A percentile compares a stretch with the other conserved stretches of the same genome.
phyloP scores from a whole-genome alignment of 1,140 invertebrate species.

The Solenopsis fugax region DNA sequence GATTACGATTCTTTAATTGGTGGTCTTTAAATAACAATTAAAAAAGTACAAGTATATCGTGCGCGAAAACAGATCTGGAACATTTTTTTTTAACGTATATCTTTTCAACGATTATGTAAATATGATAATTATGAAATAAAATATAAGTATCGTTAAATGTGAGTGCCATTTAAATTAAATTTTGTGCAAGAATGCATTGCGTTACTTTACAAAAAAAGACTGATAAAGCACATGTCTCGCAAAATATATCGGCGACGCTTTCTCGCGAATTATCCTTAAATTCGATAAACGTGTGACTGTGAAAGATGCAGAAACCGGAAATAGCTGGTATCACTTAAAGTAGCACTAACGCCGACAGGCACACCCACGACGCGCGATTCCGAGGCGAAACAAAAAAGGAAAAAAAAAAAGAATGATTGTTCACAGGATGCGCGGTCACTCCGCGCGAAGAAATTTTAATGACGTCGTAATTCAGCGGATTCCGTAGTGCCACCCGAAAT shows the following conservation, averaged over 20 bases:
- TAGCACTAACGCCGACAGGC: not conserved
- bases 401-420: not conserved
- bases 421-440: not conserved
- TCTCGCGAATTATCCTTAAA: slow-evolving; percentile 35
- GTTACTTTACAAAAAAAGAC: not conserved
- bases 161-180: not conserved
- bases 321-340: not conserved
- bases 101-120: not conserved
- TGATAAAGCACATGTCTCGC: not conserved
- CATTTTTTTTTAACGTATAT: too few species aligned
- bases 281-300: not conserved
- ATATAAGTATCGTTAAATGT: not conserved
- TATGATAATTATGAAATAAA: not conserved
- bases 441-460: slow-evolving; percentile 69
- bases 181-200: not conserved
- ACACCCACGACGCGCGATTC: slow-evolving; percentile 49
- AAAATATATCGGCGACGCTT: not conserved
- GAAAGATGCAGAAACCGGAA: slow-evolving; percentile 52
- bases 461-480: slow-evolving; percentile 70
- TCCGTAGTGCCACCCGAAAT: slow-evolving; percentile 41
- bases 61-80: not conserved
- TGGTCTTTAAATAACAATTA: not conserved
- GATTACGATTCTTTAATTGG: not conserved
- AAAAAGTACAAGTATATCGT: not conserved
- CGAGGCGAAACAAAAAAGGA: slow-evolving; percentile 13